Evolutionary conservation across 2,888 invertebrate genomes (phyloP).

Genomic region (Laothoe populi): DNA sequence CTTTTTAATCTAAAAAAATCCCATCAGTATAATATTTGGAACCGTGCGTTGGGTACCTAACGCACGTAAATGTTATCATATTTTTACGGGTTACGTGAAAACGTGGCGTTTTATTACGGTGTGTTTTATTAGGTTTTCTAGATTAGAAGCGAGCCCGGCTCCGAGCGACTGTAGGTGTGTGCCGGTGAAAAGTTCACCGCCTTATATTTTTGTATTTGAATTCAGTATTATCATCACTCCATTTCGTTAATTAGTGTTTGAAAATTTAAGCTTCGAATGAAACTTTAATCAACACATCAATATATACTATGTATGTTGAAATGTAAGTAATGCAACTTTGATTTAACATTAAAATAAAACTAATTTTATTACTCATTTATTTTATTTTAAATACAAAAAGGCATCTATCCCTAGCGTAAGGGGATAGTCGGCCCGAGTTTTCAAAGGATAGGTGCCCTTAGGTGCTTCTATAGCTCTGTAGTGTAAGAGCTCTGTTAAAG

Average conservation of each 20-base stretch:
- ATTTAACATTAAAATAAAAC: too few relatives aligned
- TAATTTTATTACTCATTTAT: too few relatives aligned
- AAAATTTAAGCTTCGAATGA: background rate
- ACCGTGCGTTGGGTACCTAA: constrained; percentile 40
- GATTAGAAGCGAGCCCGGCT: constrained; percentile 61
- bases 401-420: too few relatives aligned
- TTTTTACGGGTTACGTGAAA: constrained; percentile 82
- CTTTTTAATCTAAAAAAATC: constrained; percentile 30
- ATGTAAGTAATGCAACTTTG: background rate
- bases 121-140: constrained; percentile 78
- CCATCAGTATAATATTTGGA: constrained; percentile 35
- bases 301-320: too few relatives aligned
- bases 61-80: constrained; percentile 82
- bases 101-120: constrained; percentile 77
- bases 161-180: constrained; percentile 2
- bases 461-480: too few relatives aligned
- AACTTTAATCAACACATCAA: too few relatives aligned
- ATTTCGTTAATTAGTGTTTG: constrained; percentile 2
- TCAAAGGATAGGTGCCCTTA: too few relatives aligned
- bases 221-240: constrained; percentile 10
- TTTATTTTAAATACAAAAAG: too few relatives aligned
- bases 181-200: constrained; percentile 7
- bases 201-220: constrained; percentile 5
- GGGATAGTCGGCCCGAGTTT: too few relatives aligned
- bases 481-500: too few relatives aligned